Evolutionary conservation across 2,113 vertebrate genomes (phyloP), one percentile per base, ranked within the genome.

Genomic region (Salvelinus namaycush): DNA sequence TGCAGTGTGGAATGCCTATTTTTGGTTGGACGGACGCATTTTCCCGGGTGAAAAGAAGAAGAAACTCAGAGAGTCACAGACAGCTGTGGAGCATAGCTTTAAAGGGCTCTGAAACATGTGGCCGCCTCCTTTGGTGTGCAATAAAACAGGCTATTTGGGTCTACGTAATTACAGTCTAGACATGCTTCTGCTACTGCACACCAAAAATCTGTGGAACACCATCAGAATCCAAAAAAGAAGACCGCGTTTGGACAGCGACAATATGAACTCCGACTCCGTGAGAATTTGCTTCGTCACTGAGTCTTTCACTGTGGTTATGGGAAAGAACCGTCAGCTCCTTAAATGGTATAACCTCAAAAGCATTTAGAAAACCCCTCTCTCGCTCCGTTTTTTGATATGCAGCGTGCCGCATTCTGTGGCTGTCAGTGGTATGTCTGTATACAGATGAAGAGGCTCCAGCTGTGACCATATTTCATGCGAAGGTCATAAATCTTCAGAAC

Each of bases 111-210:
- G 80, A 80, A 83, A 90, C 89, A 91, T 86, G 79, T 90, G 90
- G 87, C 78, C 9, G 77, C 78, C 75, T 86, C 82, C 64, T 82
- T 77, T 78, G 77, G 76, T 62, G 34, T 57, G 70, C 76, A 62
- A 68, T 88, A 87, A 87, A 92, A 90, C 84, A 82, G 79, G 74
- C 87, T 88, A 84, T 89, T 91, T 88, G 83, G 64, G 75, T 87
- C 81, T 44, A 75, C 76, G 64, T 89, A 89, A 90, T 90, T 89
- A 87, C 60, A 89, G 88, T 90, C 88, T 87, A 92, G 89, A 91
- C 85, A 27, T 78, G 57, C 78, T 78, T 70, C 59, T 62, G 18
- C 60, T 86, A 82, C 68, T 79, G 75, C 86, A 80, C 76, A 86
- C 82, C 83, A 78, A 70, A 59, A 76, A 83, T 83, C 70, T 71